phyloP scores from a whole-genome alignment of 2,797 vertebrate genomes.

The Brachymystax lenok region DNA sequence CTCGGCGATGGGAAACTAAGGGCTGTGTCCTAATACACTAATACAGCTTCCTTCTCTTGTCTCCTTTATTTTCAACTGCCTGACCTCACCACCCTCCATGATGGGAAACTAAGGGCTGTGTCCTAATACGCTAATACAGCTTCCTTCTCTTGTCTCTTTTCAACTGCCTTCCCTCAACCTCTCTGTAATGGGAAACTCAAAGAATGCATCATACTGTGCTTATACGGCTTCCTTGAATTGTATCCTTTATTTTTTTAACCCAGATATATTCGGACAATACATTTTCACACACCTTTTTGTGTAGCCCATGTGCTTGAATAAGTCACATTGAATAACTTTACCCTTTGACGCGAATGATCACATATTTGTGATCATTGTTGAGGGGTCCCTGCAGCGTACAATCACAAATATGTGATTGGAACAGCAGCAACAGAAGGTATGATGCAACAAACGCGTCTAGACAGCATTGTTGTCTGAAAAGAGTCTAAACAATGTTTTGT shows the following conservation, averaged over 20 bases:
- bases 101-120: constrained; percentile 21
- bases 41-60: background rate
- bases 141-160: background rate
- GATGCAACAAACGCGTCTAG: too few species aligned
- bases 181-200: background rate
- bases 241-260: background rate
- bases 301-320: too few species aligned
- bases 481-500: too few species aligned
- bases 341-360: too few species aligned
- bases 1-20: constrained; percentile 22
- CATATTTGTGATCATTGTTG: too few species aligned
- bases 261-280: too few species aligned
- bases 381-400: too few species aligned
- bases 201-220: background rate
- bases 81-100: constrained; percentile 22
- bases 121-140: background rate
- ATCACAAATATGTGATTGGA: too few species aligned
- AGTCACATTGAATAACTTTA: too few species aligned
- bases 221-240: background rate
- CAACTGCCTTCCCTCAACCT: background rate
- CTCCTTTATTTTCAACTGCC: constrained; percentile 15
- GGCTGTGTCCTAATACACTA: constrained; percentile 1
- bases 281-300: too few species aligned
- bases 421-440: too few species aligned
- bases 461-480: too few species aligned